These are phyloP conservation scores for Habropoda laboriosa DNA, from an alignment of 1,140 invertebrate species.

Conservation along the genomic window DNA sequence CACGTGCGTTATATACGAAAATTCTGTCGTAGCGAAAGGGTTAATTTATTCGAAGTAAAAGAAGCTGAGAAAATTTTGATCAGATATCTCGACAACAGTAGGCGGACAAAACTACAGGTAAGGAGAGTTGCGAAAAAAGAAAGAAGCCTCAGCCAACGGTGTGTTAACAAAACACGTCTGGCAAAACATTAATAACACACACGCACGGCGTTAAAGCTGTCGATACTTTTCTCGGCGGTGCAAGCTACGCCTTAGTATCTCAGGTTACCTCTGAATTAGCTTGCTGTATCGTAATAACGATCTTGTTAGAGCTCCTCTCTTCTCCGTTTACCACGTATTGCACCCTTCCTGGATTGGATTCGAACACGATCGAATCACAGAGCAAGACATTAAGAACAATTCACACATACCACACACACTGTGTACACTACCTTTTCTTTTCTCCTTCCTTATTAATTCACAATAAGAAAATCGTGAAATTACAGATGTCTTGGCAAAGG, in stretches of 20 bases:
- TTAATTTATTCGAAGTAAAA: too few relatives aligned
- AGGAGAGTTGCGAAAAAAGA: neutral
- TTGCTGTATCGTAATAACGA: slow-evolving; percentile 18
- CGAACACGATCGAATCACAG: neutral
- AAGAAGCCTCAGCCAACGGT: neutral
- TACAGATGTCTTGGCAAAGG: slow-evolving; percentile 74
- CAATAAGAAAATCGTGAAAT: slow-evolving; percentile 42
- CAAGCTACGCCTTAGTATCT: neutral
- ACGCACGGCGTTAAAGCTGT: slow-evolving; percentile 10
- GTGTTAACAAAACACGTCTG: neutral
- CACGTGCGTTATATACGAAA: too few relatives aligned
- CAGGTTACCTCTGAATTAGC: slow-evolving; percentile 22
- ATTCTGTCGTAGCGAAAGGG: too few relatives aligned
- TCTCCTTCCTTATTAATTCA: neutral
- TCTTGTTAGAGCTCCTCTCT: slow-evolving; percentile 20
- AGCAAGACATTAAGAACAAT: too few relatives aligned
- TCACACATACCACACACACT: too few relatives aligned
- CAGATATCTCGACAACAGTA: neutral
- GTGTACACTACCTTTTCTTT: too few relatives aligned
- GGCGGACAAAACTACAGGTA: neutral
- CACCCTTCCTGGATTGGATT: neutral
- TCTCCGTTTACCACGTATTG: slow-evolving; percentile 11
- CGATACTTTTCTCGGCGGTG: slow-evolving; percentile 1
- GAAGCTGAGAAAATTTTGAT: too few relatives aligned
- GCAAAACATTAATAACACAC: neutral